Conservation (phyloP, 2,113 vertebrate genomes). For the Mastomys coucha region DNA sequence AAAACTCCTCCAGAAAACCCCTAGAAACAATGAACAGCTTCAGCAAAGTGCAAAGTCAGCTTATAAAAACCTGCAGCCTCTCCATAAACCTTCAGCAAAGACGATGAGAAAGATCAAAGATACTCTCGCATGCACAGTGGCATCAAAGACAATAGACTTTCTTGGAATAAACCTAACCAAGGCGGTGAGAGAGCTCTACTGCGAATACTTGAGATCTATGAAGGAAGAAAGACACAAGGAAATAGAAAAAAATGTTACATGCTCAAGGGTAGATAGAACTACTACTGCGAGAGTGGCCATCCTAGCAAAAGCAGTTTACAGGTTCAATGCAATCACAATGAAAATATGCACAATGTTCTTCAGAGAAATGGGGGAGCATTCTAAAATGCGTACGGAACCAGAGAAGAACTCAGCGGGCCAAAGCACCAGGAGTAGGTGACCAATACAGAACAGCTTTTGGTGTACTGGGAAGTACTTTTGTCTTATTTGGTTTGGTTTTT, state of each 20-base stretch:
- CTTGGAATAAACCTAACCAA: background rate
- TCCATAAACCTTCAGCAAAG: too few species aligned
- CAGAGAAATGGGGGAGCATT: background rate
- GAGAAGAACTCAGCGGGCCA: background rate
- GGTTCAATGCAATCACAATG: background rate
- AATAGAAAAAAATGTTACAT: background rate
- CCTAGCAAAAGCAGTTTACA: background rate
- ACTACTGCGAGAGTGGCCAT: background rate
- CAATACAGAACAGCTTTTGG: background rate
- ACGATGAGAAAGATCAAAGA: background rate
- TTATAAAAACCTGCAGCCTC: background rate
- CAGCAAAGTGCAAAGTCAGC: background rate
- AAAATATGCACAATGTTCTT: background rate
- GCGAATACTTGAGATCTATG: background rate
- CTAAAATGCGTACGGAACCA: background rate
- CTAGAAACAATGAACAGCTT: background rate
- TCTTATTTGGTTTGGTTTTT: background rate
- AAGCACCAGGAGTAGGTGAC: background rate
- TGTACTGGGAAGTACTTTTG: background rate
- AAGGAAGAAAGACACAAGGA: background rate
- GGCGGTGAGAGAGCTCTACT: background rate
- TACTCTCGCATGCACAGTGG: background rate
- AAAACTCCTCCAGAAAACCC: background rate
- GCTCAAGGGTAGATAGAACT: background rate
- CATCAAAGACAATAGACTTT: background rate